phyloP scores from a whole-genome alignment of 1,140 invertebrate genomes.

The Heliconius hewitsoni region DNA sequence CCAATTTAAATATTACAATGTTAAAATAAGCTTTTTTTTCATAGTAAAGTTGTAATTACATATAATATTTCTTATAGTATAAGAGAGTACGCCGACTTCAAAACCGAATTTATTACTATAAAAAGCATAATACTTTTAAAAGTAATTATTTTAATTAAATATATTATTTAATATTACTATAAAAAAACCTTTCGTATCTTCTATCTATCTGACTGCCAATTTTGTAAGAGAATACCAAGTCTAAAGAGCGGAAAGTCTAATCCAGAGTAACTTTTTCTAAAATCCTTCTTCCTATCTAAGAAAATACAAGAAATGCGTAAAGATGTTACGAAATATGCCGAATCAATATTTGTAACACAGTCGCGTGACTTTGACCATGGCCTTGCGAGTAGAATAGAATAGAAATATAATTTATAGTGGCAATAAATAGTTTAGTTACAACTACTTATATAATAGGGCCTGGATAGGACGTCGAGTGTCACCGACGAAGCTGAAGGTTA shows the following conservation, averaged over 20 bases:
- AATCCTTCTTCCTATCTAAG: not conserved
- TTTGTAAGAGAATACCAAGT: too few species aligned
- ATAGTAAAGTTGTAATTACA: not conserved
- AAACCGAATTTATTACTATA: too few species aligned
- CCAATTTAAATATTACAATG: not conserved
- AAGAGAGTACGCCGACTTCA: too few species aligned
- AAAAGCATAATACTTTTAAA: too few species aligned
- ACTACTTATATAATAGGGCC: slow-evolving; percentile 21
- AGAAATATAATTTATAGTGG: slow-evolving; percentile 38
- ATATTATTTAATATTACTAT: too few species aligned
- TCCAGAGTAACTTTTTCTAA: not conserved
- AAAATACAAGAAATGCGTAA: not conserved
- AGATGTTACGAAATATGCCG: not conserved
- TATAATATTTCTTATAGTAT: too few species aligned
- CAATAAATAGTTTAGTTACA: slow-evolving; percentile 33
- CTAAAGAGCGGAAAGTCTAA: too few species aligned
- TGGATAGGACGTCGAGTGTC: slow-evolving; percentile 24
- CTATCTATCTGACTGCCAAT: too few species aligned
- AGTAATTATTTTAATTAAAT: too few species aligned
- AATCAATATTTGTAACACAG: not conserved
- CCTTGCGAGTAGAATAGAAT: slow-evolving; percentile 39
- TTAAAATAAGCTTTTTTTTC: not conserved
- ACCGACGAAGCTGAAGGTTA: slow-evolving; percentile 21
- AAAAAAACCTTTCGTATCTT: too few species aligned
- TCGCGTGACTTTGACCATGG: slow-evolving; percentile 35